These are phyloP conservation scores for Luperina nickerlii DNA, from an alignment of 2,888 invertebrate species.

Conservation along the genomic window DNA sequence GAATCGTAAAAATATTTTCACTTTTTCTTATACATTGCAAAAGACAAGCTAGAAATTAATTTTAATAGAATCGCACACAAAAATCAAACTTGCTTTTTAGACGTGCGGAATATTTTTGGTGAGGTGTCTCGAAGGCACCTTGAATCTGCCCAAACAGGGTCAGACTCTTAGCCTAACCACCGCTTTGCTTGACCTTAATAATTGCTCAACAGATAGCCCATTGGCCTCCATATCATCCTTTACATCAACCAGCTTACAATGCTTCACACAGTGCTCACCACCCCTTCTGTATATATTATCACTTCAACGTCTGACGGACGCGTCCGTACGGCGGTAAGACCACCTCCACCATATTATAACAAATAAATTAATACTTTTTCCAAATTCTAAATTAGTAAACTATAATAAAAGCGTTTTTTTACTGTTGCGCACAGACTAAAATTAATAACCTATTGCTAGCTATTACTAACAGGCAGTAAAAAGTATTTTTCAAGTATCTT, in stretches of 20 bases:
- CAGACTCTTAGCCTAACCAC: constrained; percentile 18
- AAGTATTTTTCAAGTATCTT: not conserved
- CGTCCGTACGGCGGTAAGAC: constrained; percentile 52
- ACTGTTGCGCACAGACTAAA: not conserved
- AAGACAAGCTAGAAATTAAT: constrained; percentile 1
- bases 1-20: not conserved
- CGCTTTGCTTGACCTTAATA: constrained; percentile 34
- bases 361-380: constrained; percentile 5
- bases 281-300: constrained; percentile 58
- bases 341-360: constrained; percentile 27
- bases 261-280: constrained; percentile 56
- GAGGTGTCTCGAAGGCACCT: not conserved
- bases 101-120: not conserved
- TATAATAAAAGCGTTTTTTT: not conserved
- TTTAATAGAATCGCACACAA: not conserved
- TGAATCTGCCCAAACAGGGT: not conserved
- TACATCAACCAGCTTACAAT: constrained; percentile 62
- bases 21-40: too few species aligned
- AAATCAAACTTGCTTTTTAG: not conserved
- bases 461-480: constrained; percentile 6
- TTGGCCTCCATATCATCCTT: constrained; percentile 58
- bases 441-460: not conserved
- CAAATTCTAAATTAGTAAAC: not conserved
- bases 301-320: constrained; percentile 52
- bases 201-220: constrained; percentile 62